These are phyloP conservation scores for Synodontis membranacea DNA, from an alignment of 2,113 vertebrate species.

Conservation along the genomic window DNA sequence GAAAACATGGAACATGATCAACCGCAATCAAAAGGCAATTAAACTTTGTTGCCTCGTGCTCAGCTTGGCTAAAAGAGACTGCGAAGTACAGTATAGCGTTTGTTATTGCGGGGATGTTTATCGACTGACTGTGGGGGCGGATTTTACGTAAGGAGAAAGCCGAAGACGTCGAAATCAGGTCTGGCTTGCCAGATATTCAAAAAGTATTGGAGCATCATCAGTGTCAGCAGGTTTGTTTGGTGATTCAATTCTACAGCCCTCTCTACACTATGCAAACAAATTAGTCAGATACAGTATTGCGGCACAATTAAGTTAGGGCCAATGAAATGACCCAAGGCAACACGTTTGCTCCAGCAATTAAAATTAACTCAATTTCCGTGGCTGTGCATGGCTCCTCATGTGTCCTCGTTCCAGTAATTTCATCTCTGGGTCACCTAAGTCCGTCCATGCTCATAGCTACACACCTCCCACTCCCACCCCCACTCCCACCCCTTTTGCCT, in stretches of 20 bases:
- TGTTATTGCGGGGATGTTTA: background rate
- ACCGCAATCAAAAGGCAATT: constrained; percentile 47
- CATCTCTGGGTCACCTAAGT: background rate
- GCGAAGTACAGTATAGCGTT: background rate
- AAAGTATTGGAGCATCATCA: background rate
- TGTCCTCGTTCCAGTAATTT: background rate
- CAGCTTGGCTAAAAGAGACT: constrained; percentile 35
- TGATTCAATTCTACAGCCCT: background rate
- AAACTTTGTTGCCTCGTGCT: constrained; percentile 33
- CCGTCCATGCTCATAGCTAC: background rate
- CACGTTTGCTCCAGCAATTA: background rate
- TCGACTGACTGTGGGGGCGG: background rate
- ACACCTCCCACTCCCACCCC: background rate
- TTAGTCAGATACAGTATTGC: constrained; percentile 5
- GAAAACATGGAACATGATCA: constrained; percentile 43
- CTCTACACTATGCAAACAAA: background rate
- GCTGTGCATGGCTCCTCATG: background rate
- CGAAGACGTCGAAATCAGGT: background rate
- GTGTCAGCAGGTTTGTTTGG: background rate
- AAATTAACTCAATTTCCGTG: background rate
- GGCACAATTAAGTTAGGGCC: background rate
- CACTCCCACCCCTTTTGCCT: background rate
- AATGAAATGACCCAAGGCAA: constrained; percentile 9
- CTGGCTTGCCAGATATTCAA: background rate
- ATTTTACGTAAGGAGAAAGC: background rate